Conservation (phyloP, 2,888 invertebrate genomes). For the Trachelus iudaicus region DNA sequence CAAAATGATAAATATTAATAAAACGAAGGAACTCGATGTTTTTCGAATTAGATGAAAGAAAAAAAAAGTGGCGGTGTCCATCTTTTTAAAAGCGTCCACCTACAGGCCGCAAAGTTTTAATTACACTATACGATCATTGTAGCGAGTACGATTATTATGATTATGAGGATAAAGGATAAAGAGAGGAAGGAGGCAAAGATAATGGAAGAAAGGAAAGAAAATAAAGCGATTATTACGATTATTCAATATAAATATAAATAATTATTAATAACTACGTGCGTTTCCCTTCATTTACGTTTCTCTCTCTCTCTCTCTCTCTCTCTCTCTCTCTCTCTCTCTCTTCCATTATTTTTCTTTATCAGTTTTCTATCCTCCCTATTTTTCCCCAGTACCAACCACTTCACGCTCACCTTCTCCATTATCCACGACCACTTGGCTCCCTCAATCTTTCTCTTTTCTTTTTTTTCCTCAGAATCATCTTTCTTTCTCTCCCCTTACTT, state of each 20-base stretch:
- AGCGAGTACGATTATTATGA: conserved; percentile 46
- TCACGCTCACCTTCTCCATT: not conserved
- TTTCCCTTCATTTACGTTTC: conserved; percentile 31
- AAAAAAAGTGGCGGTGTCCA: not conserved
- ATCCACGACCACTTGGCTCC: not conserved
- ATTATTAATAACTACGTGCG: conserved; percentile 38
- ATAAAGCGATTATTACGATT: conserved; percentile 39
- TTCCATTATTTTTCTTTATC: conserved; percentile 36
- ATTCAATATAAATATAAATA: conserved; percentile 56
- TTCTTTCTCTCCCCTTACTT: conserved; percentile 9
- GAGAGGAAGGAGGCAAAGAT: not conserved
- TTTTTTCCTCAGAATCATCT: conserved; percentile 11
- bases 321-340: conserved; percentile 40
- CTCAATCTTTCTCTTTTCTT: not conserved
- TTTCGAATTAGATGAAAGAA: not conserved
- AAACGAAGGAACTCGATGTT: not conserved
- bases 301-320: conserved; percentile 31
- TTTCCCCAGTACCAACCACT: not conserved
- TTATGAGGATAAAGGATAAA: conserved; percentile 16
- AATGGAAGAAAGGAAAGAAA: not conserved
- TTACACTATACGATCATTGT: conserved; percentile 53
- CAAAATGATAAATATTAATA: conserved; percentile 19
- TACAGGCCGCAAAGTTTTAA: not conserved
- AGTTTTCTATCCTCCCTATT: conserved; percentile 8
- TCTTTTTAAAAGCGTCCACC: not conserved